These are phyloP conservation scores for Acronicta aceris DNA, from an alignment of 2,888 invertebrate genomes.

Conservation along the genomic window DNA sequence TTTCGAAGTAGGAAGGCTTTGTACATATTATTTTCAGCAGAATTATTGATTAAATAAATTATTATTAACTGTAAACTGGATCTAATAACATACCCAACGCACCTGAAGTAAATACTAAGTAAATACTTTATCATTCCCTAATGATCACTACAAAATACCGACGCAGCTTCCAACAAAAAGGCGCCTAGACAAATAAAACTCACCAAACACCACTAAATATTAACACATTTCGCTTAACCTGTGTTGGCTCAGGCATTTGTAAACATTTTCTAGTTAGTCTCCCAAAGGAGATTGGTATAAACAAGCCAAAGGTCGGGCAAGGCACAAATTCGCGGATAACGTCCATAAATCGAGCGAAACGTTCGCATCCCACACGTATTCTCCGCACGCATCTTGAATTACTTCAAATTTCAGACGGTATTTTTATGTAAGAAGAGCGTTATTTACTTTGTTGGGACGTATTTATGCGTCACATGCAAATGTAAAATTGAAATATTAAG, in stretches of 20 bases:
- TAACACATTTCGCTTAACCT: conserved; percentile 20
- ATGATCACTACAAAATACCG: neutral
- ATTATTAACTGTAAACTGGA: too few species aligned
- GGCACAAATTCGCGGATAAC: conserved; percentile 63
- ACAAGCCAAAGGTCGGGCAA: conserved; percentile 53
- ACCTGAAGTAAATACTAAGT: neutral
- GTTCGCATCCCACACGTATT: conserved; percentile 57
- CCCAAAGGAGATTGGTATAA: conserved; percentile 52
- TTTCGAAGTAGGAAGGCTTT: too few species aligned
- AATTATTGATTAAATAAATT: too few species aligned
- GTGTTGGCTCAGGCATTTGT: conserved; percentile 27
- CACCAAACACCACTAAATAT: conserved; percentile 22
- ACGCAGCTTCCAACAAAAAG: neutral
- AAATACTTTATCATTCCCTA: neutral
- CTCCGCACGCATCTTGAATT: conserved; percentile 64
- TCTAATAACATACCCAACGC: too few species aligned
- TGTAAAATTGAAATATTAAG: conserved; percentile 17
- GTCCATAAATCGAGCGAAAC: conserved; percentile 66
- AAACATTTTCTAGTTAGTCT: conserved; percentile 21
- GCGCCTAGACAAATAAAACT: conserved; percentile 19
- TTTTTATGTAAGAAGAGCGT: conserved; percentile 55
- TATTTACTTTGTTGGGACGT: conserved; percentile 58
- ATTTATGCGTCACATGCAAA: conserved; percentile 45
- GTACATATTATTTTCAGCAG: too few species aligned
- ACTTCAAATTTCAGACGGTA: conserved; percentile 60